These are phyloP conservation scores for Tetranychus piercei DNA, from an alignment of 2,888 invertebrate species.

Conservation along the genomic window DNA sequence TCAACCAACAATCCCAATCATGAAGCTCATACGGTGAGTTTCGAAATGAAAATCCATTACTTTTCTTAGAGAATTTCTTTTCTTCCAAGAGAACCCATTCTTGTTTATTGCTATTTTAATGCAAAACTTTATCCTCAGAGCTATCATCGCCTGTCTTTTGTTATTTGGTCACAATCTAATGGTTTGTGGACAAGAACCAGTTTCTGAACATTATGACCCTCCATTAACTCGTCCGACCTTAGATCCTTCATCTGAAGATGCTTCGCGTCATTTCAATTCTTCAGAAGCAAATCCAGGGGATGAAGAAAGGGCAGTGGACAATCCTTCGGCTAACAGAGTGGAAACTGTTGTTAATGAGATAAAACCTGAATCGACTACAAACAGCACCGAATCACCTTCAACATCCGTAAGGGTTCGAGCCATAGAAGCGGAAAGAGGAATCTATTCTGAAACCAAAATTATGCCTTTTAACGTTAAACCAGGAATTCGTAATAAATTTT, in stretches of 20 bases:
- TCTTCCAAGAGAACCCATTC: not conserved
- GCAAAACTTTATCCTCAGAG: not conserved
- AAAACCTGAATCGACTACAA: too few relatives aligned
- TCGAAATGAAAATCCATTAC: not conserved
- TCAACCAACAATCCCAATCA: not conserved
- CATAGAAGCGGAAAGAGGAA: not conserved
- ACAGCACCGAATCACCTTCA: not conserved
- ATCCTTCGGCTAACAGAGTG: too few relatives aligned
- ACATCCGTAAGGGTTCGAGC: not conserved
- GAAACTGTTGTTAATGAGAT: too few relatives aligned
- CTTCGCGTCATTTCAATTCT: too few relatives aligned
- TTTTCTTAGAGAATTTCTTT: not conserved
- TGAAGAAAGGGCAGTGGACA: too few relatives aligned
- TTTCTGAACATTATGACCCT: not conserved
- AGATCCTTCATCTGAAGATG: too few relatives aligned
- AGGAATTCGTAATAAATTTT: not conserved
- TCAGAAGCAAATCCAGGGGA: fast-evolving
- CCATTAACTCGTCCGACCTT: not conserved
- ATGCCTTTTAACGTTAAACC: not conserved
- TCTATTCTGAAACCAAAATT: not conserved
- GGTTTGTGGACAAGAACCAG: not conserved
- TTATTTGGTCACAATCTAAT: not conserved
- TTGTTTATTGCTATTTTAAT: not conserved
- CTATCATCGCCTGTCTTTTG: not conserved
- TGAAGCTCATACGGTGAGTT: not conserved